Base-by-base conservation (phyloP, 1,140 invertebrate genomes). In the Drosophila busckii region DNA sequence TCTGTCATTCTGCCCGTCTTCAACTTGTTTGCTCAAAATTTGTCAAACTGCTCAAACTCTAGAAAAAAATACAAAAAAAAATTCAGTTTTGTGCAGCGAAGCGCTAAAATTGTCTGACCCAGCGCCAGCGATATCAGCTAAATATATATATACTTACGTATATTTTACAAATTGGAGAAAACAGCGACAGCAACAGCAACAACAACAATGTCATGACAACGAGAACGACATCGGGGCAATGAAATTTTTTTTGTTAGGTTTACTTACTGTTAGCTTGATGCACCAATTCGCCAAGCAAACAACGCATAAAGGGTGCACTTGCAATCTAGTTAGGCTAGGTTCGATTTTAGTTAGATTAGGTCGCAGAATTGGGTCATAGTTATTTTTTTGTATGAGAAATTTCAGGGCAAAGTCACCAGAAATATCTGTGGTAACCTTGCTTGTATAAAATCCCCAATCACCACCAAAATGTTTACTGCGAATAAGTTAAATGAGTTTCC, bases 121-220 rank as follows among this genome's bases (percentile, higher is more conserved):
- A n/a, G n/a, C n/a, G n/a, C 53, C 41, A 60, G 53, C 54, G 46
- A 60, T 49, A 73, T 65, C 68, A 63, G 53, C 63, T 67, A 55
- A 54, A 71, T 71, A 70, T 62, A 71, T 67, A 46, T 70, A n/a
- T 4, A 6, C 10, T 8, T 40, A 32, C 55, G 50, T 64, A 50
- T 75, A 73, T 80, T 80, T 80, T 80, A 82, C 64, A 80, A 80
- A 80, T 80, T 80, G 73, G 75, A 68, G 80, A 41, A 66, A 52
- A 31, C 34, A 62, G 31, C 49, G 54, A 55, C 55, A 66, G 50
- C n/a, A 61, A 55, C 29, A 50, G 29, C 46, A 64, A 59, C 17
- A 46, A 71, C 48, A 34, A 40, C 19, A 53, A 31, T 60, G 53
- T 73, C 73, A 68, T 78, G 63, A 64, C 73, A 78, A 70, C 46